phyloP scores from a whole-genome alignment of 2,113 vertebrate species.

The Cephalopholis sonnerati region DNA sequence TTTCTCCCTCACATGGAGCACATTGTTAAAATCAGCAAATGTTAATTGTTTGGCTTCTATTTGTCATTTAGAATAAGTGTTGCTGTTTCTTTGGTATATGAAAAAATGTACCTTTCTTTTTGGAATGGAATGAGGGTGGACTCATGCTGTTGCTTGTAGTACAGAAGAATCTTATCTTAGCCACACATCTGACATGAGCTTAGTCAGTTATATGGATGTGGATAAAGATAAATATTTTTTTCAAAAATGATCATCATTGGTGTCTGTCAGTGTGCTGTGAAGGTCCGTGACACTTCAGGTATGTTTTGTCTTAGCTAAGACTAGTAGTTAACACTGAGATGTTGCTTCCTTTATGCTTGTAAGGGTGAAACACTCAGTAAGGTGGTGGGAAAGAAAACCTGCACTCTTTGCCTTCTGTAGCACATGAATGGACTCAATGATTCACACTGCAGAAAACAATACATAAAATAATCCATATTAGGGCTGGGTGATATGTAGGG shows the following conservation, averaged over 20 bases:
- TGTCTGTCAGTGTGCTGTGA: background rate
- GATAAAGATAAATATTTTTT: background rate
- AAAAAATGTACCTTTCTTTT: constrained; percentile 26
- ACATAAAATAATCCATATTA: background rate
- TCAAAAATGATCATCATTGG: background rate
- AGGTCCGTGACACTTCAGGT: background rate
- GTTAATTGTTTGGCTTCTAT: constrained; percentile 35
- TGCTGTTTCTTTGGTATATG: constrained; percentile 14
- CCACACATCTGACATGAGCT: background rate
- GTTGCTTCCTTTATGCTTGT: background rate
- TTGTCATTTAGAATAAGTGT: constrained; percentile 22
- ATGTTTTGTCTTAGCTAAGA: background rate
- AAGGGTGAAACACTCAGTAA: background rate
- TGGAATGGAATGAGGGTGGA: constrained; percentile 5
- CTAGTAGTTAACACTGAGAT: background rate
- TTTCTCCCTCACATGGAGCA: constrained; percentile 21
- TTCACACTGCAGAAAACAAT: background rate
- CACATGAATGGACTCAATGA: background rate
- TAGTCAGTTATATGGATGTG: constrained; percentile 1
- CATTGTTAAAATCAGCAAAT: constrained; percentile 35
- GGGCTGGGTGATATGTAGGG: too few relatives aligned
- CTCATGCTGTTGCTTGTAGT: constrained; percentile 12
- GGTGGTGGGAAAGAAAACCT: background rate
- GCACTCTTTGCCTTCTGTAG: background rate
- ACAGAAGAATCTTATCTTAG: background rate